Base-by-base conservation (phyloP, 2,888 invertebrate species). In the Protodeltote pygarga region DNA sequence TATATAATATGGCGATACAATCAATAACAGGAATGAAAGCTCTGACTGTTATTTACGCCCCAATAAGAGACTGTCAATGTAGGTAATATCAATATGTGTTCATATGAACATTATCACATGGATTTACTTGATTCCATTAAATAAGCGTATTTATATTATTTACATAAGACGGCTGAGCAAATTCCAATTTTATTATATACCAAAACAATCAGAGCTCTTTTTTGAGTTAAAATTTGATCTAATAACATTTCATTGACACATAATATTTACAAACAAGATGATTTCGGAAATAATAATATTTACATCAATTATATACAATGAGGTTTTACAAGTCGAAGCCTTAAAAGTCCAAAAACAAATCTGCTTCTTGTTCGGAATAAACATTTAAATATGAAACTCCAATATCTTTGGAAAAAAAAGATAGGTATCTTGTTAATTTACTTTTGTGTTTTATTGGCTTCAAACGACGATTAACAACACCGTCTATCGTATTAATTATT, bases 1-100 rank as follows among this genome's bases (percentile, higher is more conserved):
- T 85, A 87, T 79, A 77, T 83, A 85, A 83, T 90, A 92, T 92
- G 92, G 92, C 91, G 70, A 51, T 73, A 73, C 46, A 73, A 69
- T 59, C 65, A 65, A 61, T 53, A 67, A 58, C 60, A 54, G 42
- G 64, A 74, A 74, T 39, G 45, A 37, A 42, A 71, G 73, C 75
- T 77, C 73, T 69, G 70, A 64, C 49, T 71, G 51, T 25, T 50
- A 38, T 48, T 37, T 35, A 25, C 27, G 16, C 50, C 15, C 42
- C 28, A 53, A 33, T 24, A 29, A 16, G 14, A 45, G 29, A 54
- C 64, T 49, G 54, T 64, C 32, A 63, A 48, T 14, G 27, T 34
- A 34, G 15, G 25, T 40, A 42, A 42, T 55, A 50, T 38, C 24
- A 37, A 20, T 32, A 51, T 49, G 32, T 46, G 35, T 48, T 34